phyloP scores from a whole-genome alignment of 2,888 invertebrate genomes.

The Chromoteleia sp. region DNA sequence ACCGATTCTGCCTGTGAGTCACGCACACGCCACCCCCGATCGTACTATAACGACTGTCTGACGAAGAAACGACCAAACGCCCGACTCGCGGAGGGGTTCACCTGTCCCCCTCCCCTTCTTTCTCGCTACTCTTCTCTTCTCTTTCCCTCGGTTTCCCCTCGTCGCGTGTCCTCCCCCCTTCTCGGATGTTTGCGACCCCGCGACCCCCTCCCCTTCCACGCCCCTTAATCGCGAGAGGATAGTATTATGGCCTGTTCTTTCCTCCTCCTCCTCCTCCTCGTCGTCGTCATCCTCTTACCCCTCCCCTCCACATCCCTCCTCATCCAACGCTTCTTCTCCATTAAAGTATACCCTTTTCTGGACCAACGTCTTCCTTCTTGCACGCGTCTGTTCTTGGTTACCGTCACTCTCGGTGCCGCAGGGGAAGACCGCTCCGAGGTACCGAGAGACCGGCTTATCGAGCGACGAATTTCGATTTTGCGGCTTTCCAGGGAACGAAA shows the following conservation, averaged over 20 bases:
- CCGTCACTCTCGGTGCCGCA: conserved; percentile 15
- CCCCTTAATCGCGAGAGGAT: conserved; percentile 50
- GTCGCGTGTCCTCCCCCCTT: conserved; percentile 25
- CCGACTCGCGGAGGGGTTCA: conserved; percentile 41
- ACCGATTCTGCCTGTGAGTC: conserved; percentile 80
- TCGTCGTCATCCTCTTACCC: conserved; percentile 1
- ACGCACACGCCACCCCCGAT: conserved; percentile 78
- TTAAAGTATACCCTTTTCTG: conserved; percentile 59
- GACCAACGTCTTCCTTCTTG: conserved; percentile 53
- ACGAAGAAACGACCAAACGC: conserved; percentile 55
- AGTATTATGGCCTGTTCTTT: conserved; percentile 43
- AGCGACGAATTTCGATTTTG: conserved; percentile 1
- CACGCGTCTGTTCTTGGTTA: conserved; percentile 18
- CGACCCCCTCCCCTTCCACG: conserved; percentile 2
- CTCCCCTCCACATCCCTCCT: conserved; percentile 1
- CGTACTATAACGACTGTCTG: conserved; percentile 66
- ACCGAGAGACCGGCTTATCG: conserved; percentile 1
- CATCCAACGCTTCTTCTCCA: conserved; percentile 29
- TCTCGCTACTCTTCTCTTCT: background rate
- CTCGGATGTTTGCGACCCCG: background rate
- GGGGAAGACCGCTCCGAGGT: background rate
- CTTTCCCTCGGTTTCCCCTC: conserved; percentile 1
- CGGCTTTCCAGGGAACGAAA: background rate
- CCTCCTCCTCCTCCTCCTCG: conserved; percentile 16
- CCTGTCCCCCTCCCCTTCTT: conserved; percentile 31